Evolutionary conservation across 2,888 invertebrate species (phyloP).

Genomic region (Trachelus tabidus): DNA sequence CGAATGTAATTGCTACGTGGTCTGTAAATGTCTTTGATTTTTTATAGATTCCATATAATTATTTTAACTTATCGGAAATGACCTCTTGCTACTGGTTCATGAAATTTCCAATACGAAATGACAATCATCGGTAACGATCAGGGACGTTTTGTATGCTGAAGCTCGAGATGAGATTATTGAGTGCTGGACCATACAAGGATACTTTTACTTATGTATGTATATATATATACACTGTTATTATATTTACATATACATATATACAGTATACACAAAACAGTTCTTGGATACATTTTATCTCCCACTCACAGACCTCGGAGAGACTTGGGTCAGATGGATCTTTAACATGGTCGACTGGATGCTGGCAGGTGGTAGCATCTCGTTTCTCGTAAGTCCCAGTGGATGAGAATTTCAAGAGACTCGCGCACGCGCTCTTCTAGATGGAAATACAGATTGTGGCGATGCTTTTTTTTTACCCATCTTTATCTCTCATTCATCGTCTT

Average conservation of each 20-base stretch:
- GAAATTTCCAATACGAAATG: not conserved
- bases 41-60: too few species aligned
- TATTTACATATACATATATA: too few species aligned
- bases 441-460: slow-evolving; percentile 57
- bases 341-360: slow-evolving; percentile 22
- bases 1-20: too few species aligned
- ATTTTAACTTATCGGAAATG: too few species aligned
- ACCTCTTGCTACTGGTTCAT: too few species aligned
- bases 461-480: slow-evolving; percentile 37
- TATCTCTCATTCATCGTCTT: slow-evolving; percentile 31
- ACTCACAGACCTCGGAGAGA: not conserved
- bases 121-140: not conserved
- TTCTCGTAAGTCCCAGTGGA: slow-evolving; percentile 49
- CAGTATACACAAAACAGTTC: not conserved
- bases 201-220: not conserved
- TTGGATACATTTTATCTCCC: not conserved
- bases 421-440: slow-evolving; percentile 60
- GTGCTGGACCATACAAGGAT: not conserved
- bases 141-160: not conserved
- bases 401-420: slow-evolving; percentile 62
- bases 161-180: not conserved
- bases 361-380: slow-evolving; percentile 56
- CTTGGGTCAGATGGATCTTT: not conserved
- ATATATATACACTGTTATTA: too few species aligned
- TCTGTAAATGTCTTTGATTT: too few species aligned